Conservation (phyloP, 2,888 invertebrate genomes). For the Noctua pronuba region DNA sequence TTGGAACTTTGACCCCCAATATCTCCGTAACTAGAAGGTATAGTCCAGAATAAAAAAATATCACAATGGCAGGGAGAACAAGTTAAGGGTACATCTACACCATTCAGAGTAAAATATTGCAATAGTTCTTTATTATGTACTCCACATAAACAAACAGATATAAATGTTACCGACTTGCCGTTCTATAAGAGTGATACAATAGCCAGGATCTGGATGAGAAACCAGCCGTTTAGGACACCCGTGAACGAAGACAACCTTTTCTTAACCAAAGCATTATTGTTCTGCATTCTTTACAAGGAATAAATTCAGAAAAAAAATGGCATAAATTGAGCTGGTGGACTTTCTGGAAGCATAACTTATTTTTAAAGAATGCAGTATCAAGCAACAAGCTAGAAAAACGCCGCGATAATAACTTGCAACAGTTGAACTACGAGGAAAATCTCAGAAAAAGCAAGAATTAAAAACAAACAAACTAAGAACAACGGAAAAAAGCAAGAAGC, state of each 20-base stretch:
- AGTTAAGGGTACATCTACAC: too few relatives aligned
- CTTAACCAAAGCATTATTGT: too few relatives aligned
- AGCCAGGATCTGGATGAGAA: background rate
- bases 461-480: slow-evolving; percentile 19
- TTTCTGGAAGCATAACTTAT: background rate
- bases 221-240: background rate
- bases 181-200: background rate
- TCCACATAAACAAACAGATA: background rate
- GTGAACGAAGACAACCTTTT: background rate
- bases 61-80: too few relatives aligned
- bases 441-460: slow-evolving; percentile 3
- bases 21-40: too few relatives aligned
- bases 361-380: background rate
- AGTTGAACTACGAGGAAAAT: slow-evolving; percentile 3
- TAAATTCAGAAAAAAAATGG: too few relatives aligned
- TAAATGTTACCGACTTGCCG: background rate
- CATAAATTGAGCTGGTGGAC: background rate
- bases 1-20: too few relatives aligned
- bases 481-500: slow-evolving; percentile 1
- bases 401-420: background rate
- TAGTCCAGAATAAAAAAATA: too few relatives aligned
- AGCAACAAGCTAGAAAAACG: slow-evolving; percentile 2
- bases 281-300: too few relatives aligned
- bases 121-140: too few relatives aligned
- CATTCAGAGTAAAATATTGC: background rate